Conservation (phyloP, 1,140 invertebrate genomes). For the Drosophila triauraria region DNA sequence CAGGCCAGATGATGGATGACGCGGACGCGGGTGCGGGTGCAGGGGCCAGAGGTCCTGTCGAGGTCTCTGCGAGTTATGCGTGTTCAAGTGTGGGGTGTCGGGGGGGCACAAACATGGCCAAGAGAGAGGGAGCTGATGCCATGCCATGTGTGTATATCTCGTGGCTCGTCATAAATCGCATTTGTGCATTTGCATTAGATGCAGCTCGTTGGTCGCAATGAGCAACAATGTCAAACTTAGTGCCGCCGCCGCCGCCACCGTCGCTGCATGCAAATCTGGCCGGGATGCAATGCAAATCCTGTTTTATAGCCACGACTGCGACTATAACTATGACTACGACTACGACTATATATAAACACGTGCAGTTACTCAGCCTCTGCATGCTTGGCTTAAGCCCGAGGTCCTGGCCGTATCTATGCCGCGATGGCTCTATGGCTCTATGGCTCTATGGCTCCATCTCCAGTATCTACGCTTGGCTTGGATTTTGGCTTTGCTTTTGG, state of each 20-base stretch:
- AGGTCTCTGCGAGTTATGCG: conserved; percentile 27
- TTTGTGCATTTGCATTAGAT: conserved; percentile 81
- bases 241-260: conserved; percentile 18
- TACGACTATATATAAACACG: conserved; percentile 25
- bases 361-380: conserved; percentile 5
- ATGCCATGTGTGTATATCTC: conserved; percentile 21
- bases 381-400: conserved; percentile 35
- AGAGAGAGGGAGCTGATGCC: neutral
- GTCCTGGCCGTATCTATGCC: conserved; percentile 15
- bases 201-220: conserved; percentile 71
- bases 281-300: conserved; percentile 72
- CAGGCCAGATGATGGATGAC: conserved; percentile 48
- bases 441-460: neutral
- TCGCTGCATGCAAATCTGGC: conserved; percentile 62
- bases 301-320: conserved; percentile 52
- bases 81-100: conserved; percentile 14
- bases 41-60: neutral
- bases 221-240: conserved; percentile 75
- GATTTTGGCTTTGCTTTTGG: conserved; percentile 4
- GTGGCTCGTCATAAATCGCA: conserved; percentile 75
- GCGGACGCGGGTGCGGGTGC: neutral
- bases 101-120: conserved; percentile 36
- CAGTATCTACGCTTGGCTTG: conserved; percentile 9
- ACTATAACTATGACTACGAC: conserved; percentile 5
- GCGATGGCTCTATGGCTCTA: no score